Conservation (phyloP, 2,113 vertebrate species). For the Pseudorectes ferrugineus region DNA sequence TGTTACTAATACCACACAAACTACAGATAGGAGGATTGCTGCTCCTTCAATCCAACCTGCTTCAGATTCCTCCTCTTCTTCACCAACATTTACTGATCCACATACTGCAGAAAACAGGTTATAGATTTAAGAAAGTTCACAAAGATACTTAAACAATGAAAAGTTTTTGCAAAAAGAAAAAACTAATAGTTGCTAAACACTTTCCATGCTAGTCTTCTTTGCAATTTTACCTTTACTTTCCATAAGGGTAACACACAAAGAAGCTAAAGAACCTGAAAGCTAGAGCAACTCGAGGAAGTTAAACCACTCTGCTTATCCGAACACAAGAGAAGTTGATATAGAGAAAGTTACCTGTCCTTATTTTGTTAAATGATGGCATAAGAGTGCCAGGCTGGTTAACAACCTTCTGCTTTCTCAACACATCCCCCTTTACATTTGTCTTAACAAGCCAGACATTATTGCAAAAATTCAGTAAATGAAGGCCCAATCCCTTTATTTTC, state of each 20-base stretch:
- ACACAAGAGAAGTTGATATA: neutral
- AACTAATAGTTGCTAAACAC: neutral
- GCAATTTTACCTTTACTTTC: neutral
- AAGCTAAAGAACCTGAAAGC: neutral
- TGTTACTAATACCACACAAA: slow-evolving; percentile 96
- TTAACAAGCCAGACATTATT: neutral
- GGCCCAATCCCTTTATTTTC: neutral
- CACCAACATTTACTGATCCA: slow-evolving; percentile 82
- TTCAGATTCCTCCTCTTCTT: slow-evolving; percentile 91
- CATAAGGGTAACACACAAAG: neutral
- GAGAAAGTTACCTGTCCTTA: neutral
- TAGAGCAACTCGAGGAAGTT: neutral
- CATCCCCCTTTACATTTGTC: neutral
- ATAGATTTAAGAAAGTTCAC: neutral
- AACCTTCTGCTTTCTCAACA: neutral
- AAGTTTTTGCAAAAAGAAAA: neutral
- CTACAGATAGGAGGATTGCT: slow-evolving; percentile 94
- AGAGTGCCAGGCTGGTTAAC: neutral
- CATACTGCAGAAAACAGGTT: slow-evolving; percentile 80
- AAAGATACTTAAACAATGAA: neutral
- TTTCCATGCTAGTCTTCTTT: neutral
- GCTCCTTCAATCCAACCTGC: slow-evolving; percentile 98
- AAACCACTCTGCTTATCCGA: neutral
- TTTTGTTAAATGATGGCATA: neutral
- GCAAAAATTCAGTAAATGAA: neutral